A percentile compares a stretch with the other conserved stretches of the same genome.
Evolutionary conservation across 2,113 vertebrate species (phyloP).

Genomic region (Dipodomys merriami): DNA sequence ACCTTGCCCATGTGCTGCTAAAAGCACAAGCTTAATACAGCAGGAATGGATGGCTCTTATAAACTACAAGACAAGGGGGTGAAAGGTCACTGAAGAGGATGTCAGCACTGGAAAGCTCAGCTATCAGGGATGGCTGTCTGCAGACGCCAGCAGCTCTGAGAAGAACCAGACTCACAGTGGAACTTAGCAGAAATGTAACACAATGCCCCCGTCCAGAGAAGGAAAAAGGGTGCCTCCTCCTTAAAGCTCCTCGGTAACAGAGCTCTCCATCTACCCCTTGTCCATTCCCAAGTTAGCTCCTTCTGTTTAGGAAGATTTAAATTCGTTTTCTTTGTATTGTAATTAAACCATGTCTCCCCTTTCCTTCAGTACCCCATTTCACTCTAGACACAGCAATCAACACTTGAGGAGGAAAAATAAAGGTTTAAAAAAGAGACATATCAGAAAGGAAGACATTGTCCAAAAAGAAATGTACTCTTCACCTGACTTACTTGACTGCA

Average conservation of each 20-base stretch:
- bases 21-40: not conserved
- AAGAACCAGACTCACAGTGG: not conserved
- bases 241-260: not conserved
- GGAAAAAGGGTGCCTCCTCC: not conserved
- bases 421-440: too few species aligned
- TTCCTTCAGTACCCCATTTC: not conserved
- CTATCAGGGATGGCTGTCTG: not conserved
- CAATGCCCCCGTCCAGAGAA: not conserved
- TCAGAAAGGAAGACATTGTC: too few species aligned
- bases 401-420: not conserved
- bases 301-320: not conserved
- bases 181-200: not conserved
- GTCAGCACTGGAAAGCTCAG: not conserved
- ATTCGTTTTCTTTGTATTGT: not conserved
- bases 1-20: fast-evolving
- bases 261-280: not conserved
- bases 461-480: too few species aligned
- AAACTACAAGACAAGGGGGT: not conserved
- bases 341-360: not conserved
- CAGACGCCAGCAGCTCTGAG: not conserved
- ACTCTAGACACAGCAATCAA: not conserved
- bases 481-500: too few species aligned
- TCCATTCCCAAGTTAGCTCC: not conserved
- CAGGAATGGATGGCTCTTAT: not conserved
- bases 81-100: not conserved